Evolutionary conservation across 1,140 invertebrate genomes (phyloP), one percentile per base, ranked within the genome.

Genomic region (Aphelenchoides fujianensis): DNA sequence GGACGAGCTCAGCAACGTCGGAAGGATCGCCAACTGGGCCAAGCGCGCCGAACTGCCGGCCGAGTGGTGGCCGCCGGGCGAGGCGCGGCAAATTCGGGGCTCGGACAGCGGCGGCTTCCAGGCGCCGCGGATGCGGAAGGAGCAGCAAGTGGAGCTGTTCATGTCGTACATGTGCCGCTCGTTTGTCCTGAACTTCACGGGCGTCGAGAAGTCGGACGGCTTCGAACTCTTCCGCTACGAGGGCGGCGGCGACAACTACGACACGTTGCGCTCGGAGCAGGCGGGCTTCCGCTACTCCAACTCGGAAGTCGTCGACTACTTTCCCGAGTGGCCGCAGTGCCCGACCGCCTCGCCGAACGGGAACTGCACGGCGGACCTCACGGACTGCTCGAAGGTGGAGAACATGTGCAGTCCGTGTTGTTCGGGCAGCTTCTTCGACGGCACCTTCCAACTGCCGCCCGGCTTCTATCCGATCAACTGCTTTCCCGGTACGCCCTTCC

Each of bases 401-500:
- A 78, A 78, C 32, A 68, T 74, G 16, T 78, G 77, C 57, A 59
- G 70, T 34, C 54, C 57, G 3, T 78, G 75, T 64, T 78, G 77
- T 31, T 7, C 66, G 7, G 69, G 76, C 0, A 62, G 61, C 12
- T 61, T 36, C 19, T 28, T 78, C 52, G 71, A 79, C 32, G 78
- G 59, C 7, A 79, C 77, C 9, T 77, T 79, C 53, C 55, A 73
- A 2, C 31, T 79, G 2, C 77, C 77, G 23, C 77, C 77, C 5
- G 77, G 78, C 2, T 41, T 80, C 31, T 80, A 71, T 48, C 77
- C 77, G 0, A 35, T 79, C 1, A 74, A 62, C 27, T 77, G 76
- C 37, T 77, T 75, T 77, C 76, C 76, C 5, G 75, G 75, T 71
- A 95, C 97, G 87, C 95, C 7, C 34, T 59, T 59, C 12, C 55